Evolutionary conservation across 2,113 vertebrate genomes (phyloP).

Genomic region (Aptenodytes forsteri): DNA sequence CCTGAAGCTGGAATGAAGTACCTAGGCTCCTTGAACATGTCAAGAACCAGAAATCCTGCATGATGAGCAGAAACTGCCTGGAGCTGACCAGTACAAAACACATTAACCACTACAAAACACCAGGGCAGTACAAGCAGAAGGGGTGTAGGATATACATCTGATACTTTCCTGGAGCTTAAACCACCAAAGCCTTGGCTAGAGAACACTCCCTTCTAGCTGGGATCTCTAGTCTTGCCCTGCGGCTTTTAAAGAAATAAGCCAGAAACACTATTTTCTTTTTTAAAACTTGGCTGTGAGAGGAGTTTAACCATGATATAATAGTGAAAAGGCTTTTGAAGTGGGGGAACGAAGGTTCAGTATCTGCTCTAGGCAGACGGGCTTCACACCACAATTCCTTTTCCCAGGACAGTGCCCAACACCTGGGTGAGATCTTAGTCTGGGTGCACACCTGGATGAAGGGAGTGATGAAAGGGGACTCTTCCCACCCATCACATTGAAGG

Average conservation of each 20-base stretch:
- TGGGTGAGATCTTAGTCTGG: background rate
- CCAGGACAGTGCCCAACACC: background rate
- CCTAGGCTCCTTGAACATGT: background rate
- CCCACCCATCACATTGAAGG: background rate
- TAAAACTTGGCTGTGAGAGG: background rate
- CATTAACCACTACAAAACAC: background rate
- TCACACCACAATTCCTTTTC: background rate
- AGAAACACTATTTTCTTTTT: background rate
- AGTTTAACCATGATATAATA: background rate
- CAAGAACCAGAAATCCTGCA: background rate
- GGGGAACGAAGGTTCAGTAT: background rate
- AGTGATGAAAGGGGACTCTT: background rate
- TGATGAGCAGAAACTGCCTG: background rate
- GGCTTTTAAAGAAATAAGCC: background rate
- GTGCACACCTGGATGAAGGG: background rate
- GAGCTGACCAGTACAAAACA: background rate
- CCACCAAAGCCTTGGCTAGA: background rate
- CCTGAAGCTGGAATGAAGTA: background rate
- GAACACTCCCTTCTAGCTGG: background rate
- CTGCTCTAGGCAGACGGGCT: background rate
- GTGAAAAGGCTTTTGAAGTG: background rate
- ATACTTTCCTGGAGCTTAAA: background rate
- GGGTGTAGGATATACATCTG: background rate
- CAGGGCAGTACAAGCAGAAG: background rate
- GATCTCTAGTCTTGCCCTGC: background rate